Base-by-base conservation (phyloP, 2,888 invertebrate species). In the Lobophora halterata region DNA sequence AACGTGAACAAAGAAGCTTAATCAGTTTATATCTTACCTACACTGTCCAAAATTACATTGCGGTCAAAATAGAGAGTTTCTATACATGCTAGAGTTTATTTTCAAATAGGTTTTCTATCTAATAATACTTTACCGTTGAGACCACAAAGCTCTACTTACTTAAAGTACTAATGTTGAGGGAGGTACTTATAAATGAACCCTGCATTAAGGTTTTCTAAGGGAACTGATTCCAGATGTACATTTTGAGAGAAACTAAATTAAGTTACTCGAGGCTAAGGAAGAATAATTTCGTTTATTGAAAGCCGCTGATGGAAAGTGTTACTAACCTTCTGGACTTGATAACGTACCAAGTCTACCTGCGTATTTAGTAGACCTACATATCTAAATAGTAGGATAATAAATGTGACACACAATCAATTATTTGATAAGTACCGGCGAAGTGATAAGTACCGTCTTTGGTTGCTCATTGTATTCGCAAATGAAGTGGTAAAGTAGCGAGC, bases 281-380 rank as follows among this genome's bases (percentile, higher is more conserved):
- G 57, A 49, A 45, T 34, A 57, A 63, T 68, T 66, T 60, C 47
- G 42, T 65, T 70, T 68, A 65, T 55, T 53, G 49, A 30, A 14
- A 23, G 21, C 10, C 21, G 10, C 9, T 10, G 21, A 23, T 23
- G 5, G 7, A 5, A 23, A 11, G 4, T 11, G 18, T 18, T 20
- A 49, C 40, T 54, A 50, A 55, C 47, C 53, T 59, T 50, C 55
- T 51, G 23, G n/a, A 51, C 59, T 58, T 54, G 39, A 56, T 61
- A 53, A 44, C 44, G 35, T n/a, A n/a, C n/a, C n/a, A n/a, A n/a
- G n/a, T n/a, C n/a, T n/a, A n/a, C n/a, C n/a, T n/a, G n/a, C n/a
- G n/a, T n/a, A n/a, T n/a, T n/a, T n/a, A n/a, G n/a, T n/a, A n/a
- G n/a, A n/a, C n/a, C n/a, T n/a, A n/a, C n/a, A n/a, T n/a, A n/a